Evolutionary conservation across 1,140 invertebrate species (phyloP).

Genomic region (Alviniconcha marisindica): DNA sequence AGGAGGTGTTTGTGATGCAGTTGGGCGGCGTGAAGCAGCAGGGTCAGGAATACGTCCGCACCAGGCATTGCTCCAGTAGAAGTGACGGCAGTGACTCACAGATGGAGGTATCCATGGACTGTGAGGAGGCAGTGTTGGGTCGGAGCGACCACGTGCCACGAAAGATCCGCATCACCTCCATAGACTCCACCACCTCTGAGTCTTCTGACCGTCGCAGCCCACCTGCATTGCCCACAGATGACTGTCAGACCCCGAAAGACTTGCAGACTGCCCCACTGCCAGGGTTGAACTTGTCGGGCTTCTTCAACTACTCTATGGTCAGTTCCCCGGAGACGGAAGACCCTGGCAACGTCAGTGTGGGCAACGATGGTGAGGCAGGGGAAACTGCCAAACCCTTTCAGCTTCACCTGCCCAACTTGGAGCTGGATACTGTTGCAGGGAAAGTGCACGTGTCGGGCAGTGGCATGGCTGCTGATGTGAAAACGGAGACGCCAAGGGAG

Average conservation of each 20-base stretch:
- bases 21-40: not conserved
- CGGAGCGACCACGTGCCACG: not conserved
- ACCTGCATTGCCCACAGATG: not conserved
- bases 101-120: not conserved
- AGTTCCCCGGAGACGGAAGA: constrained; percentile 34
- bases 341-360: not conserved
- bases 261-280: not conserved
- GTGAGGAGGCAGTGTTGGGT: not conserved
- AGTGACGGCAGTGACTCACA: not conserved
- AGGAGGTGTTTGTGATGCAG: constrained; percentile 6
- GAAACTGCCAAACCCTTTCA: not conserved
- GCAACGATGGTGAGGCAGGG: not conserved
- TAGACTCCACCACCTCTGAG: not conserved
- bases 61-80: too few species aligned
- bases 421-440: not conserved
- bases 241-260: not conserved
- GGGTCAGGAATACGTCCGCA: too few species aligned
- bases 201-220: not conserved
- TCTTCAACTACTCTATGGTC: not conserved
- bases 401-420: not conserved
- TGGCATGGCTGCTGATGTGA: not conserved
- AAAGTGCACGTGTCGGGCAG: too few species aligned
- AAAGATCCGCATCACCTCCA: constrained; percentile 8
- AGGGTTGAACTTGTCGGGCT: not conserved
- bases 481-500: not conserved